A percentile compares a stretch with the other conserved stretches of the same genome.
phyloP scores from a whole-genome alignment of 92 coral and sea anemone genomes.

The Blastomussa wellsi region DNA sequence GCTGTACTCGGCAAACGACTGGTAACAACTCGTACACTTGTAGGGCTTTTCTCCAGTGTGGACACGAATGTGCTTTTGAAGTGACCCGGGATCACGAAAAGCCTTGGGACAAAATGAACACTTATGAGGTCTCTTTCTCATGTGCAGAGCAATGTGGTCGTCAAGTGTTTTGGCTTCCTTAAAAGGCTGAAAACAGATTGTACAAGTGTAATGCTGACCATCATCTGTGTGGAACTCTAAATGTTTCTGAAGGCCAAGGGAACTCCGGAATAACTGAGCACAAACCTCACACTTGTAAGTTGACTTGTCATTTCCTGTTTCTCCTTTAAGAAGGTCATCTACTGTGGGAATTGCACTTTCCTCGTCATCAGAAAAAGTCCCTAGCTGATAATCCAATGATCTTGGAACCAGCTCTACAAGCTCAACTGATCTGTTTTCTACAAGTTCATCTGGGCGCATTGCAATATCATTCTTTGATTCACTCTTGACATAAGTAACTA shows the following conservation, averaged over 20 bases:
- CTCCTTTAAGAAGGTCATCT: slow-evolving; percentile 55
- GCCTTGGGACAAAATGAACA: slow-evolving; percentile 93
- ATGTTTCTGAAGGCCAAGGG: slow-evolving; percentile 95
- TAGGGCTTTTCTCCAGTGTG: slow-evolving; percentile 98
- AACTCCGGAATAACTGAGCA: slow-evolving; percentile 88
- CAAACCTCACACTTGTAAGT: slow-evolving; percentile 90
- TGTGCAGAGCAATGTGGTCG: slow-evolving; percentile 79
- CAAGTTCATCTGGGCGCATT: not conserved
- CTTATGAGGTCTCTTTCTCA: slow-evolving; percentile 91
- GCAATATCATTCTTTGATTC: not conserved
- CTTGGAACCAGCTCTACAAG: slow-evolving; percentile 12
- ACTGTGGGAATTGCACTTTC: slow-evolving; percentile 36
- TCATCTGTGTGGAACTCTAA: slow-evolving; percentile 93
- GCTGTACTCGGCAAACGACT: slow-evolving; percentile 98
- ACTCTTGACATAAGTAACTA: slow-evolving; percentile 26
- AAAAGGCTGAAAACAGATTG: slow-evolving; percentile 84
- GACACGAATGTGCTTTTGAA: slow-evolving; percentile 95
- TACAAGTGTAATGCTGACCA: slow-evolving; percentile 84
- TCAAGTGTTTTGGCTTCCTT: slow-evolving; percentile 64
- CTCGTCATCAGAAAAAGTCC: slow-evolving; percentile 15
- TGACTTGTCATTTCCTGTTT: slow-evolving; percentile 55
- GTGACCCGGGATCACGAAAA: slow-evolving; percentile 98
- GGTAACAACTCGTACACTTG: slow-evolving; percentile 77
- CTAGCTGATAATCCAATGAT: slow-evolving; percentile 20
- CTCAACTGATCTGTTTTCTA: slow-evolving; percentile 19